These are phyloP conservation scores for Ctenopoma kingsleyae DNA, from an alignment of 2,797 vertebrate genomes.

Conservation along the genomic window DNA sequence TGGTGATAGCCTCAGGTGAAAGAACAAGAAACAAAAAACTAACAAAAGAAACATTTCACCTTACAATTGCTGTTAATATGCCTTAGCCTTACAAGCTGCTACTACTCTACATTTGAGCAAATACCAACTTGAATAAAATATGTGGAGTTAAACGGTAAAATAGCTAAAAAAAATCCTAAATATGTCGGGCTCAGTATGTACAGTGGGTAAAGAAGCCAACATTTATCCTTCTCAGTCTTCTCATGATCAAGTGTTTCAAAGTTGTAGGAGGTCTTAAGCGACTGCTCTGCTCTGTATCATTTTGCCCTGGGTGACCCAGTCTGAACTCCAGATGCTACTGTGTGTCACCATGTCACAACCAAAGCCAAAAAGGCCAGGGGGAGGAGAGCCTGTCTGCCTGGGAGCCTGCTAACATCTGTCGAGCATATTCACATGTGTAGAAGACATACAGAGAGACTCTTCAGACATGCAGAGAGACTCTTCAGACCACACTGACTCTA, in stretches of 20 bases:
- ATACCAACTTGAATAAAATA: constrained; percentile 15
- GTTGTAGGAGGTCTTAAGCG: constrained; percentile 48
- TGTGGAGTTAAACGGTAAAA: constrained; percentile 16
- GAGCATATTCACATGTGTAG: constrained; percentile 83
- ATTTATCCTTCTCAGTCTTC: constrained; percentile 23
- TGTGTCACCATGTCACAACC: constrained; percentile 83
- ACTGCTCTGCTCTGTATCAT: constrained; percentile 58
- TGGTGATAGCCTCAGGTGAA: constrained; percentile 48
- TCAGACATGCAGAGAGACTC: constrained; percentile 67
- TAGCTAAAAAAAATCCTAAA: constrained; percentile 11
- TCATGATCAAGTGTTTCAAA: constrained; percentile 37
- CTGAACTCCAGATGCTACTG: constrained; percentile 86
- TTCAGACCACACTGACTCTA: constrained; percentile 72
- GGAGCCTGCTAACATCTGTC: constrained; percentile 85
- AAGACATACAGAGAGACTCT: constrained; percentile 70
- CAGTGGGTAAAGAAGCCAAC: constrained; percentile 17
- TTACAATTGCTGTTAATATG: constrained; percentile 30
- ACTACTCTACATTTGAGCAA: constrained; percentile 24
- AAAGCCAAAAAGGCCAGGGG: constrained; percentile 79
- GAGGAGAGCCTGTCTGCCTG: constrained; percentile 78
- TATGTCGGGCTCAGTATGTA: constrained; percentile 12
- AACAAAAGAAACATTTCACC: constrained; percentile 9
- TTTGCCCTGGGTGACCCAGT: constrained; percentile 80
- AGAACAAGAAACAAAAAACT: not conserved
- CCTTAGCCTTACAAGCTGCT: constrained; percentile 24